phyloP scores from a whole-genome alignment of 2,888 invertebrate genomes.

The Drosophila cracens region DNA sequence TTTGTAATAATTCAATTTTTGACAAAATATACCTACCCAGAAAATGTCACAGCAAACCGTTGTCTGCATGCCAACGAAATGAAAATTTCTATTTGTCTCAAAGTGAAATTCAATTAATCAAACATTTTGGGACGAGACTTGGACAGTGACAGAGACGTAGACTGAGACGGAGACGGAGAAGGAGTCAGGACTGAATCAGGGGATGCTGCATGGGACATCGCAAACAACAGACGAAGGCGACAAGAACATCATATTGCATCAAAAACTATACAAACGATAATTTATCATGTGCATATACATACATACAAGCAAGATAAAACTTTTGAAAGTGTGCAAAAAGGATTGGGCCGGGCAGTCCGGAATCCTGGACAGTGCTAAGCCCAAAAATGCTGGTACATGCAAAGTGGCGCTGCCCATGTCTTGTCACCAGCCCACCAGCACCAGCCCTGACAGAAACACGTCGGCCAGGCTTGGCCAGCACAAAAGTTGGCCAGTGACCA shows the following conservation, averaged over 20 bases:
- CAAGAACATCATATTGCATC: conserved; percentile 75
- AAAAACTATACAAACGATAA: conserved; percentile 66
- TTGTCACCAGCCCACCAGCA: conserved; percentile 19
- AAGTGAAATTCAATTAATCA: conserved; percentile 77
- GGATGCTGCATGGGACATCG: conserved; percentile 13
- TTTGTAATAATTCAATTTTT: conserved; percentile 65
- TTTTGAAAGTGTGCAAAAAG: conserved; percentile 51
- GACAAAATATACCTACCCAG: conserved; percentile 29
- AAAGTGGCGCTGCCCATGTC: conserved; percentile 37
- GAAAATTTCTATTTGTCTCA: conserved; percentile 70
- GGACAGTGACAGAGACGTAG: conserved; percentile 3
- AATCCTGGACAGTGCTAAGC: conserved; percentile 6
- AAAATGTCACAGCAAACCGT: conserved; percentile 74
- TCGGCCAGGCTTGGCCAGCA: conserved; percentile 49
- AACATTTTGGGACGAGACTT: conserved; percentile 48
- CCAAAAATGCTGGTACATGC: conserved; percentile 41
- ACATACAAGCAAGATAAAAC: conserved; percentile 10
- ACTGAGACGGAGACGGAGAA: conserved; percentile 2
- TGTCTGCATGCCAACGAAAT: conserved; percentile 49
- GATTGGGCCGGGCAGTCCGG: conserved; percentile 27
- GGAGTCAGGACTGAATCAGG: conserved; percentile 2
- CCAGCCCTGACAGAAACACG: conserved; percentile 50
- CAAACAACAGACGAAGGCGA: conserved; percentile 53
- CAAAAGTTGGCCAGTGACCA: conserved; percentile 16
- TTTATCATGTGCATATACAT: conserved; percentile 64